These are phyloP conservation scores for Lamprotornis superbus DNA, from an alignment of 2,113 vertebrate genomes.

Conservation along the genomic window DNA sequence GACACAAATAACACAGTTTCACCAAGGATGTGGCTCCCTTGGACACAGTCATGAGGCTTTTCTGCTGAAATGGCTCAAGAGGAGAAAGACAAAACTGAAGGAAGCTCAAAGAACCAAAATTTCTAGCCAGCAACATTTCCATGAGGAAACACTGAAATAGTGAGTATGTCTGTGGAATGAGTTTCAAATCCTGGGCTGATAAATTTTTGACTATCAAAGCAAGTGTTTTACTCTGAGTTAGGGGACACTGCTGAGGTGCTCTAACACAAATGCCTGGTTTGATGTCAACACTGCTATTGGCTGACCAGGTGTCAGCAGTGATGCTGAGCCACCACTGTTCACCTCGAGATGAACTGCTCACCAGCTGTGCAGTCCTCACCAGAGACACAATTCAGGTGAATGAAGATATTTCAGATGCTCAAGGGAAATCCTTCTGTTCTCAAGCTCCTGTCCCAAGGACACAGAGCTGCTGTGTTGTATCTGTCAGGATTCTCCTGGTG, in stretches of 20 bases:
- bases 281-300: background rate
- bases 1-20: background rate
- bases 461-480: background rate
- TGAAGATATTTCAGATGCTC: background rate
- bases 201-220: background rate
- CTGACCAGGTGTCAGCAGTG: background rate
- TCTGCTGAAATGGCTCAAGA: background rate
- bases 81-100: background rate
- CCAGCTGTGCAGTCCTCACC: fast-evolving
- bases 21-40: background rate
- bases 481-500: background rate
- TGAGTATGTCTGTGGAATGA: fast-evolving
- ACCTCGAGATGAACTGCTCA: background rate
- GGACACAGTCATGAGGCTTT: background rate
- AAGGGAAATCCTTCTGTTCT: background rate
- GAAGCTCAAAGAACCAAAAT: background rate
- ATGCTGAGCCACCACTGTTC: background rate
- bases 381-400: background rate
- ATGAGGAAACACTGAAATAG: background rate
- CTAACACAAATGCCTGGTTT: background rate
- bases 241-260: background rate
- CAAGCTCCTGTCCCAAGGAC: background rate
- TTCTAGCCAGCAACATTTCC: background rate
- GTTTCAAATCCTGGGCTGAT: background rate
- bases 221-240: background rate